Conservation (phyloP, 37 sponge, comb jelly and placozoan species). For the Aplysina aerophoba region DNA sequence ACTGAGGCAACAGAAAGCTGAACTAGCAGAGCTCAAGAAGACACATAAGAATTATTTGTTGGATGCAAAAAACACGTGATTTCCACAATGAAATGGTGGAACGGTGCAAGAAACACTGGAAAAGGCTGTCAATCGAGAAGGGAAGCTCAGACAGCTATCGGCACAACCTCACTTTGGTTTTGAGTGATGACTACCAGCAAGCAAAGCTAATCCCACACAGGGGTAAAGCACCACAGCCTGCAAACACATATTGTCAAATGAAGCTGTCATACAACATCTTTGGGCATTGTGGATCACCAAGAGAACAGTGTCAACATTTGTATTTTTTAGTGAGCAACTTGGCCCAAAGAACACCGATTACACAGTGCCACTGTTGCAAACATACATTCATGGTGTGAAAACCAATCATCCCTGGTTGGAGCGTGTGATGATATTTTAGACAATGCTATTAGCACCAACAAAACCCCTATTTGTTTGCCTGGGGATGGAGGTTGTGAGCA, state of each 20-base stretch:
- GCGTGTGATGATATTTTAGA: constrained; percentile 50
- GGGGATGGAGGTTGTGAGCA: constrained; percentile 41
- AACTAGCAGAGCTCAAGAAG: neutral
- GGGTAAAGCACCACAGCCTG: constrained; percentile 51
- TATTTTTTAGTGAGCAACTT: constrained; percentile 41
- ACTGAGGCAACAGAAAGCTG: constrained; percentile 6
- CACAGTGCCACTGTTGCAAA: constrained; percentile 31
- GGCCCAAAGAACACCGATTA: constrained; percentile 63
- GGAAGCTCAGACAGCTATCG: neutral
- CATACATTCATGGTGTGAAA: neutral
- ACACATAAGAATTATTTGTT: constrained; percentile 10
- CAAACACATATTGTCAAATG: constrained; percentile 42
- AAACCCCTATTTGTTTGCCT: constrained; percentile 40
- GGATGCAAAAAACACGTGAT: constrained; percentile 15
- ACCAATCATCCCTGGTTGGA: constrained; percentile 32
- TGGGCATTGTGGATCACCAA: constrained; percentile 54
- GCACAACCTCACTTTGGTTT: constrained; percentile 16
- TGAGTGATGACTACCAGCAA: constrained; percentile 53
- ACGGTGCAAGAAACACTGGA: constrained; percentile 43
- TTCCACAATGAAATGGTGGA: constrained; percentile 14
- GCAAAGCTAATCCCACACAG: constrained; percentile 51
- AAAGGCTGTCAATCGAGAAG: neutral
- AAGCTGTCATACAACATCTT: constrained; percentile 51
- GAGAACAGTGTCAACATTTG: neutral
- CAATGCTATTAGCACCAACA: constrained; percentile 51